A percentile compares a stretch with the other conserved stretches of the same genome.
These are phyloP conservation scores for Chanos chanos DNA, from an alignment of 2,797 vertebrate genomes.

Conservation along the genomic window DNA sequence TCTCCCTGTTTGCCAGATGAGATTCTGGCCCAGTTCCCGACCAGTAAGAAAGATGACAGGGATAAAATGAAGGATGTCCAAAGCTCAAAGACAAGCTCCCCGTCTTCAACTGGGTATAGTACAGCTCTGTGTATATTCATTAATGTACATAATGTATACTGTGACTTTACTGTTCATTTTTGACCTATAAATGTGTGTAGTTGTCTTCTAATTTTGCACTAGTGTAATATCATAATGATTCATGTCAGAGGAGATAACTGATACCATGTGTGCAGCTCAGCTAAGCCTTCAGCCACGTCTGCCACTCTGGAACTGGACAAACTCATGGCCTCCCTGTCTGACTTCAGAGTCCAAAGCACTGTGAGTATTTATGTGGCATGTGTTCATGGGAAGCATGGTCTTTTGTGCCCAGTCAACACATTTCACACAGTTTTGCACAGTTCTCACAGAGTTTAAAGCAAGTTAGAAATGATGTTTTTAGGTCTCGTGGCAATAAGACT, in stretches of 20 bases:
- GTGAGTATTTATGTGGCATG: slow-evolving; percentile 63
- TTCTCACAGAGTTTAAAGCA: no score
- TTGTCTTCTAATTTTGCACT: background rate
- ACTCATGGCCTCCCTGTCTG: slow-evolving; percentile 89
- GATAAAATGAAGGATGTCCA: slow-evolving; percentile 60
- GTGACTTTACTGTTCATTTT: no score
- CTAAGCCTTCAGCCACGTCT: slow-evolving; percentile 80
- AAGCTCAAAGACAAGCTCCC: slow-evolving; percentile 36
- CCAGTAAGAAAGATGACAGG: slow-evolving; percentile 70
- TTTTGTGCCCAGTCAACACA: no score
- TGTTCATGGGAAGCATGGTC: no score
- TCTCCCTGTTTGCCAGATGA: slow-evolving; percentile 72
- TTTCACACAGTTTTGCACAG: no score
- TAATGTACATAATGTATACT: no score
- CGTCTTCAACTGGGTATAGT: slow-evolving; percentile 37
- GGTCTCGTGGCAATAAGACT: no score
- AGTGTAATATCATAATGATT: no score
- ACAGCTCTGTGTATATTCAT: background rate
- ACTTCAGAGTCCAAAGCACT: slow-evolving; percentile 88
- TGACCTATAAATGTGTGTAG: no score
- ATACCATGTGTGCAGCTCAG: slow-evolving; percentile 52
- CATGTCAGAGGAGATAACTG: background rate
- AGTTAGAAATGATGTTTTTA: no score
- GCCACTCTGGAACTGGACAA: slow-evolving; percentile 89
- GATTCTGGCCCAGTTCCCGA: slow-evolving; percentile 90